Evolutionary conservation across 2,888 invertebrate species (phyloP).

Genomic region (Limnephilus lunatus): DNA sequence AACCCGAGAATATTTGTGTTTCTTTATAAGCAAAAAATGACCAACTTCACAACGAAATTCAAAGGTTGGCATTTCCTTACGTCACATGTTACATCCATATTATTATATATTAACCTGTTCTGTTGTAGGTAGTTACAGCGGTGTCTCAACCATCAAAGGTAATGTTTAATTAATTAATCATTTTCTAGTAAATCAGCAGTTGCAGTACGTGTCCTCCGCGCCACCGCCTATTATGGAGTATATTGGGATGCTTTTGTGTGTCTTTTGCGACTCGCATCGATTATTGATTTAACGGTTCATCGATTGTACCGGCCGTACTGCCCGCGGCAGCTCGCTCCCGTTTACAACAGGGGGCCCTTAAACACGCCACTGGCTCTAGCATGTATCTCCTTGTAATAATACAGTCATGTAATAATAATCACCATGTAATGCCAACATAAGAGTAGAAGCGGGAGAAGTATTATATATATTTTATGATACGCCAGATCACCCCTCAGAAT

Average conservation of each 20-base stretch:
- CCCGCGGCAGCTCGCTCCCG: conserved; percentile 52
- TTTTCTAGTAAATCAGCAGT: not conserved
- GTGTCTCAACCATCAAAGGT: not conserved
- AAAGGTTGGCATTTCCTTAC: not conserved
- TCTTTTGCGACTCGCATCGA: conserved; percentile 45
- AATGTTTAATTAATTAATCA: not conserved
- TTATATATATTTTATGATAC: too few species aligned
- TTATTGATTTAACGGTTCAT: conserved; percentile 58
- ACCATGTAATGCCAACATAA: too few species aligned
- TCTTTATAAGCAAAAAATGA: too few species aligned
- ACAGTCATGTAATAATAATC: too few species aligned
- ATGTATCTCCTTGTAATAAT: too few species aligned
- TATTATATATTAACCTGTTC: not conserved
- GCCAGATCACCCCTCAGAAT: too few species aligned
- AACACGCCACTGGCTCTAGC: not conserved
- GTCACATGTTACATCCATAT: too few species aligned
- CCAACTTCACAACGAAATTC: too few species aligned
- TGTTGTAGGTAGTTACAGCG: not conserved
- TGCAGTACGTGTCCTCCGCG: not conserved
- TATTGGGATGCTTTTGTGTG: conserved; percentile 30
- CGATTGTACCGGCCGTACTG: conserved; percentile 2
- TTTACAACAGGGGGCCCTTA: conserved; percentile 33
- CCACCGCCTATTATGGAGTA: conserved; percentile 17
- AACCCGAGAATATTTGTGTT: too few species aligned
- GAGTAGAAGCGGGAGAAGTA: too few species aligned